These are phyloP conservation scores for Drosophila macrospina DNA, from an alignment of 2,888 invertebrate species.

Conservation along the genomic window DNA sequence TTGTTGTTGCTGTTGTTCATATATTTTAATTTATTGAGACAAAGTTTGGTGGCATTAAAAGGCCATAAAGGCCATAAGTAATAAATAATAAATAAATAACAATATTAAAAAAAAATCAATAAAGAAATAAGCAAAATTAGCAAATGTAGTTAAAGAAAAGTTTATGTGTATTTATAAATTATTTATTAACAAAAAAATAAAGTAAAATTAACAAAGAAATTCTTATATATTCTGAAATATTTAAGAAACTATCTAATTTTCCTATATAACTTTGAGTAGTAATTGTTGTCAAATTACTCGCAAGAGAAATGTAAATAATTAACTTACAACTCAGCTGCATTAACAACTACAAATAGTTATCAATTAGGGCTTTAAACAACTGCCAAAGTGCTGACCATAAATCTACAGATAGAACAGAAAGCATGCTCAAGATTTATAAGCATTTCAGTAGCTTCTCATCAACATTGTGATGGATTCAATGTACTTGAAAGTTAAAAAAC, in stretches of 20 bases:
- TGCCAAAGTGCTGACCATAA: constrained; percentile 35
- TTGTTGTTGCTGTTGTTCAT: constrained; percentile 1
- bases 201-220: no score
- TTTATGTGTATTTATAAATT: no score
- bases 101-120: not conserved
- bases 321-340: not conserved
- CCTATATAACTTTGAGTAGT: no score
- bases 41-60: constrained; percentile 14
- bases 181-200: no score
- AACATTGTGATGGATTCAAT: constrained; percentile 45
- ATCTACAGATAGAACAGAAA: constrained; percentile 28
- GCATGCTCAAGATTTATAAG: constrained; percentile 25
- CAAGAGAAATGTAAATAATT: not conserved
- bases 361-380: constrained; percentile 6
- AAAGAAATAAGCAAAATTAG: not conserved
- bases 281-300: no score
- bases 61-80: not conserved
- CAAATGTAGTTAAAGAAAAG: no score
- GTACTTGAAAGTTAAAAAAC: constrained; percentile 25
- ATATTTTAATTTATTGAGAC: not conserved
- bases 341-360: not conserved
- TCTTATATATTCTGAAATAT: no score
- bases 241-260: no score
- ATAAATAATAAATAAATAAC: not conserved
- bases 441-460: constrained; percentile 41